Evolutionary conservation across 2,888 invertebrate genomes (phyloP).

Genomic region (Panopea generosa): DNA sequence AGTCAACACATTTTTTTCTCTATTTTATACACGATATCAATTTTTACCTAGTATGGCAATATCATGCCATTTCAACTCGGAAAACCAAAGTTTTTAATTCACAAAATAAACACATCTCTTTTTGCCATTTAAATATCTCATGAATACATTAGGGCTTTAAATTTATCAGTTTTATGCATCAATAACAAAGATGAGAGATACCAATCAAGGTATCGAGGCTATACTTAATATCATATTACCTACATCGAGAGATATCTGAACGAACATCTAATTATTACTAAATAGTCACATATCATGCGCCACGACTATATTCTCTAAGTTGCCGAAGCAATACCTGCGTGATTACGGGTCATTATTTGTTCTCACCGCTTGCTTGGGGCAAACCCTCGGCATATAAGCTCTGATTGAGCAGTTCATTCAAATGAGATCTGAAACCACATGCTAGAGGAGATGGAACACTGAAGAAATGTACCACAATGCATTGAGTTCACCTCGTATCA

Average conservation of each 20-base stretch:
- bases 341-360: constrained; percentile 43
- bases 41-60: too few species aligned
- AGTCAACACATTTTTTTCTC: too few species aligned
- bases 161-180: constrained; percentile 36
- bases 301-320: constrained; percentile 10
- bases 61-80: too few species aligned
- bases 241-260: constrained; percentile 33
- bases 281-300: constrained; percentile 39
- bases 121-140: too few species aligned
- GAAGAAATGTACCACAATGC: constrained; percentile 42
- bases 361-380: constrained; percentile 30
- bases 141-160: constrained; percentile 25
- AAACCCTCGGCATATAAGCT: constrained; percentile 27
- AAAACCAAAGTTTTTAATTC: too few species aligned
- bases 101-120: too few species aligned
- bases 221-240: constrained; percentile 32
- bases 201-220: constrained; percentile 27
- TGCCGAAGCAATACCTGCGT: constrained; percentile 33
- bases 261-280: constrained; percentile 54
- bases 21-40: too few species aligned
- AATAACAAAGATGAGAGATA: constrained; percentile 34
- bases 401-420: constrained; percentile 31
- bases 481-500: constrained; percentile 17
- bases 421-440: constrained; percentile 27
- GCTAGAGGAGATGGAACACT: constrained; percentile 37